phyloP scores from a whole-genome alignment of 1,140 invertebrate species.

The Eufriesea mexicana region DNA sequence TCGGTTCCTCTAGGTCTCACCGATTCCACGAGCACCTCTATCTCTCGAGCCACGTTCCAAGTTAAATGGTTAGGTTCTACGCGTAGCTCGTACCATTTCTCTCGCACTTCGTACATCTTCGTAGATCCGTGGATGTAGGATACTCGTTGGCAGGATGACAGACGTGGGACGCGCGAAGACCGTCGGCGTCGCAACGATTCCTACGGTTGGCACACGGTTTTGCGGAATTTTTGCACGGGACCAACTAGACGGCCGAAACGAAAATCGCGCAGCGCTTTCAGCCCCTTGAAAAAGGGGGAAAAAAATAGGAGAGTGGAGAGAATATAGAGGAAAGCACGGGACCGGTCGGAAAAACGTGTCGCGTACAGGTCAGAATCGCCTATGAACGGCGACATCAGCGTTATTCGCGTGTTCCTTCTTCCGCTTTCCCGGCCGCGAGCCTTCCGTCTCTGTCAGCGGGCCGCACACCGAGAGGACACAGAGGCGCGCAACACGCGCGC shows the following conservation, averaged over 20 bases:
- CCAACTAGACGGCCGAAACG: constrained; percentile 41
- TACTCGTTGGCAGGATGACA: too few relatives aligned
- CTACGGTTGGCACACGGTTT: too few relatives aligned
- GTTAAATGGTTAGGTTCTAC: too few relatives aligned
- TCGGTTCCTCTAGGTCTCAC: too few relatives aligned
- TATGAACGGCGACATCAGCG: constrained; percentile 60
- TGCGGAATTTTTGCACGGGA: not conserved
- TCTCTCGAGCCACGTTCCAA: too few relatives aligned
- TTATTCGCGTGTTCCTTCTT: constrained; percentile 53
- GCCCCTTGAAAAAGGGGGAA: constrained; percentile 23
- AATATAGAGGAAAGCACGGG: constrained; percentile 52
- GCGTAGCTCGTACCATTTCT: too few relatives aligned
- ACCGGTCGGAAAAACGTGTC: constrained; percentile 66
- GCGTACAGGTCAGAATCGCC: constrained; percentile 57
- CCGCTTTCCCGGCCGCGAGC: not conserved
- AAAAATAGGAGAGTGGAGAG: constrained; percentile 20
- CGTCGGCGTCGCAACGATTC: not conserved
- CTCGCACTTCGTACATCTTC: too few relatives aligned
- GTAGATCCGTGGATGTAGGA: too few relatives aligned
- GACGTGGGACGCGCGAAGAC: not conserved
- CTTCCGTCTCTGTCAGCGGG: constrained; percentile 30
- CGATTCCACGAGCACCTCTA: too few relatives aligned
- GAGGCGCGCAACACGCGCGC: constrained; percentile 50
- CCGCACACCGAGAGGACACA: constrained; percentile 8
- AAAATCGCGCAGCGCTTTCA: constrained; percentile 37